These are phyloP conservation scores for Macrosteles quadrilineatus DNA, from an alignment of 1,140 invertebrate genomes.

Conservation along the genomic window DNA sequence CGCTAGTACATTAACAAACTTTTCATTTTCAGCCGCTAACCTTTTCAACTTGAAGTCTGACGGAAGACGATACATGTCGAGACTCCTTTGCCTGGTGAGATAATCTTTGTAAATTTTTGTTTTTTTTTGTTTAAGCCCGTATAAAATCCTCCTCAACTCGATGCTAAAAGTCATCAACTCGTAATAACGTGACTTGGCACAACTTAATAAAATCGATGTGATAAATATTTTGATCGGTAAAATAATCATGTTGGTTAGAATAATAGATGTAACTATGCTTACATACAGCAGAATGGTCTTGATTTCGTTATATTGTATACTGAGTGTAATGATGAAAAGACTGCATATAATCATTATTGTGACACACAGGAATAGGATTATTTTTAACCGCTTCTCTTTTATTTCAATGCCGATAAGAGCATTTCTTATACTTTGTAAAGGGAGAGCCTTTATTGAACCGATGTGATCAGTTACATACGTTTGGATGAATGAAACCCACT, in stretches of 20 bases:
- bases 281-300: background rate
- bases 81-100: background rate
- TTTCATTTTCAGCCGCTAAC: background rate
- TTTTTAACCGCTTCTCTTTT: background rate
- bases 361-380: background rate
- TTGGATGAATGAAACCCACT: background rate
- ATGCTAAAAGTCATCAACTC: background rate
- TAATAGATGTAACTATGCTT: background rate
- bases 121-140: background rate
- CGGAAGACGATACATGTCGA: background rate
- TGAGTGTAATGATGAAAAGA: background rate
- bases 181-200: background rate
- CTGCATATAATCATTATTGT: background rate
- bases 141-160: background rate
- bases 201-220: background rate
- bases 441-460: background rate
- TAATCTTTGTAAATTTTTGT: background rate
- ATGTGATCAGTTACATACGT: background rate
- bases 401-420: background rate
- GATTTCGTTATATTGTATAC: background rate
- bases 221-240: background rate
- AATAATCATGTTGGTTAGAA: background rate
- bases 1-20: background rate
- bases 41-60: too few species aligned
- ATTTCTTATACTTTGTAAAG: background rate